These are phyloP conservation scores for Dryobotodes eremita DNA, from an alignment of 2,888 invertebrate species.

Conservation along the genomic window DNA sequence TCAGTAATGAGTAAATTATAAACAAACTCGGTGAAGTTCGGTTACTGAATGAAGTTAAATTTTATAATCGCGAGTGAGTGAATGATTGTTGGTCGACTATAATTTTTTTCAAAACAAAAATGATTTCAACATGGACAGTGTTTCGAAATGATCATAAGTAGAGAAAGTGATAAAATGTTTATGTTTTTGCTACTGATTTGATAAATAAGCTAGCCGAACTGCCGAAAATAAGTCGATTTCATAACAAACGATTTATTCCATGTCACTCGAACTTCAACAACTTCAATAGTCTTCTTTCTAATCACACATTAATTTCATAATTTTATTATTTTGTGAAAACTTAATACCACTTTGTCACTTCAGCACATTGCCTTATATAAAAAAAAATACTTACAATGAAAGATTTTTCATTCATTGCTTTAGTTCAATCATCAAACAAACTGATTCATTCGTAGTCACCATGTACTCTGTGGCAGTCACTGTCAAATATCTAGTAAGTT, in stretches of 20 bases:
- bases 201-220: background rate
- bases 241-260: background rate
- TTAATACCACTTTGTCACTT: background rate
- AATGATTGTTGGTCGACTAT: background rate
- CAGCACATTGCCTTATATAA: slow-evolving; percentile 13
- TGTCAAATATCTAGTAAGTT: slow-evolving; percentile 45
- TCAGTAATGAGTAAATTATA: slow-evolving; percentile 62
- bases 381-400: slow-evolving; percentile 9
- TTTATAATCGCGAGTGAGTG: slow-evolving; percentile 33
- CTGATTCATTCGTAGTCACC: slow-evolving; percentile 24
- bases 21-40: slow-evolving; percentile 75
- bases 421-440: slow-evolving; percentile 17
- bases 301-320: too few species aligned
- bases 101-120: slow-evolving; percentile 12
- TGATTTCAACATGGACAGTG: background rate
- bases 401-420: slow-evolving; percentile 32
- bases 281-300: background rate
- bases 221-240: background rate
- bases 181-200: background rate
- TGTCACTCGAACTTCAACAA: background rate
- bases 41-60: slow-evolving; percentile 70
- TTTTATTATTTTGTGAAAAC: background rate
- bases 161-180: background rate
- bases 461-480: too few species aligned
- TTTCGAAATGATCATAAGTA: background rate